Percentiles rank a stretch among this genome's conserved stretches.
Evolutionary conservation across 2,797 vertebrate species (phyloP).

Genomic region (Rhyacichthys aspro): DNA sequence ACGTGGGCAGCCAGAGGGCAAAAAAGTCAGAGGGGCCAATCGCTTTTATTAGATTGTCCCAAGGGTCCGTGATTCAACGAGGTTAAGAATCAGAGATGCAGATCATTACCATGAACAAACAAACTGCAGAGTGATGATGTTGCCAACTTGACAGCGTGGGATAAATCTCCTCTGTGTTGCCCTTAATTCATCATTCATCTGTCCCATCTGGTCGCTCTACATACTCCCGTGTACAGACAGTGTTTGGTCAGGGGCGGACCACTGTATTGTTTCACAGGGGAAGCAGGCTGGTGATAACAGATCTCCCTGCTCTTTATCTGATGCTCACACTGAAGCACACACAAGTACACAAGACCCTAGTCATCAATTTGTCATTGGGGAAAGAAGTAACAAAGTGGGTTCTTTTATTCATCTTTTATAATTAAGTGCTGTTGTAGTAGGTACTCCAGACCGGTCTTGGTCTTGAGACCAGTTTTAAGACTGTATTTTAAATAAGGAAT

Average conservation of each 20-base stretch:
- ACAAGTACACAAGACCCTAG: slow-evolving; percentile 3
- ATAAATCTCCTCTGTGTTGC: slow-evolving; percentile 40
- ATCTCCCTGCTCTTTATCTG: slow-evolving; percentile 61
- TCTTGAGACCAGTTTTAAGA: background rate
- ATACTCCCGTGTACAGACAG: slow-evolving; percentile 17
- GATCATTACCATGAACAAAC: slow-evolving; percentile 45
- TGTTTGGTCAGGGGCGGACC: slow-evolving; percentile 56
- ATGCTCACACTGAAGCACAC: slow-evolving; percentile 46
- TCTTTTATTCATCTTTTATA: background rate
- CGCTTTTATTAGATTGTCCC: slow-evolving; percentile 13
- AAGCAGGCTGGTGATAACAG: slow-evolving; percentile 49
- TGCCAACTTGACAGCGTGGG: slow-evolving; percentile 46
- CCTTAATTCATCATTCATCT: slow-evolving; percentile 58
- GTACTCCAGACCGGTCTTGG: background rate
- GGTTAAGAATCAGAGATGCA: slow-evolving; percentile 25
- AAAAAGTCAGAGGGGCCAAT: background rate
- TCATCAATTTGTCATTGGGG: background rate
- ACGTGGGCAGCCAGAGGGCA: slow-evolving; percentile 4
- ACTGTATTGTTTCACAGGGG: slow-evolving; percentile 62
- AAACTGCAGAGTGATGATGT: slow-evolving; percentile 36
- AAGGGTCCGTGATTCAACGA: background rate
- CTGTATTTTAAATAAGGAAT: no score
- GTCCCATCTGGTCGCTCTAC: slow-evolving; percentile 39
- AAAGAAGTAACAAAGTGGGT: background rate
- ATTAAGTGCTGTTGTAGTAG: background rate